These are phyloP conservation scores for Butorides virescens DNA, from an alignment of 2,113 vertebrate species.

Conservation along the genomic window DNA sequence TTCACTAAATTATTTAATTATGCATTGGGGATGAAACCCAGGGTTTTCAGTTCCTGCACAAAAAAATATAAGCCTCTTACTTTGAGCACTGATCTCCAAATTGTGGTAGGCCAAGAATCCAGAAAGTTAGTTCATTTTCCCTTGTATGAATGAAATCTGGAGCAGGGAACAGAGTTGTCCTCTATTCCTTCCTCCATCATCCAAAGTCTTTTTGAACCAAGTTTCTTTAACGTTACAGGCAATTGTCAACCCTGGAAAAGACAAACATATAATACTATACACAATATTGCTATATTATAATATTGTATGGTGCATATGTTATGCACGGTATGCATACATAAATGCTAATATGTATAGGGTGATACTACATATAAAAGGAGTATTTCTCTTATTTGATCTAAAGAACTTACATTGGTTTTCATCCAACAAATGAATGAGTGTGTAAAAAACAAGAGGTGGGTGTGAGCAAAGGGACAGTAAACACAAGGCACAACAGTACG, in stretches of 20 bases:
- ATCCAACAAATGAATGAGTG: background rate
- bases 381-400: background rate
- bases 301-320: background rate
- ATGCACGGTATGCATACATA: rapidly evolving
- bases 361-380: background rate
- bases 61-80: background rate
- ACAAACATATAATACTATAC: rapidly evolving
- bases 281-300: background rate
- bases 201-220: background rate
- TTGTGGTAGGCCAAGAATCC: background rate
- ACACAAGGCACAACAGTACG: background rate
- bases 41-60: background rate
- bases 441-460: background rate
- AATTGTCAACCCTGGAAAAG: background rate
- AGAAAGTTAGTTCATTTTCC: background rate
- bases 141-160: background rate
- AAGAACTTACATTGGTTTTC: background rate
- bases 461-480: background rate
- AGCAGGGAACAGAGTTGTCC: background rate
- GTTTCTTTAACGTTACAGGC: background rate
- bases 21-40: background rate
- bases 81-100: background rate
- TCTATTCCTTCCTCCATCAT: background rate
- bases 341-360: background rate
- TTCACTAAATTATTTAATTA: background rate